Evolutionary conservation across 2,888 invertebrate genomes (phyloP).

Genomic region (Pristionchus entomophagus): DNA sequence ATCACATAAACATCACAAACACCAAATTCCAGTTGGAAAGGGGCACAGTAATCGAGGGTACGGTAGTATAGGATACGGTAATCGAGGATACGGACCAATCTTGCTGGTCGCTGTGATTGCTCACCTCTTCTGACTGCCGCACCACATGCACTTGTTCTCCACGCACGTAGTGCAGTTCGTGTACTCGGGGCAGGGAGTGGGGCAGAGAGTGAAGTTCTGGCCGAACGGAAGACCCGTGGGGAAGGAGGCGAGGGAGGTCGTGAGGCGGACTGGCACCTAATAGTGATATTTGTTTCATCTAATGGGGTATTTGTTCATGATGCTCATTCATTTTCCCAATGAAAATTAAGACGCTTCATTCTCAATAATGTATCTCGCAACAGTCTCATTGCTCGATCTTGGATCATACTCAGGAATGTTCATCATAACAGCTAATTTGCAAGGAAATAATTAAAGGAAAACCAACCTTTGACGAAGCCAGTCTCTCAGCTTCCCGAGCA

Average conservation of each 20-base stretch:
- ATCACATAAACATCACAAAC: no score
- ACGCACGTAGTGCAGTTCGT: constrained; percentile 31
- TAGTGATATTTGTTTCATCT: neutral
- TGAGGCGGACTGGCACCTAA: constrained; percentile 16
- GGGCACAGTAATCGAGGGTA: no score
- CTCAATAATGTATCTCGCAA: no score
- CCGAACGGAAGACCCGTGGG: constrained; percentile 46
- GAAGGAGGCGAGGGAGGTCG: neutral
- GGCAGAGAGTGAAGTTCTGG: constrained; percentile 42
- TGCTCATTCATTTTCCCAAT: neutral
- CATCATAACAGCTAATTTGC: no score
- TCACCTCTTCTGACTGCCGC: constrained; percentile 43
- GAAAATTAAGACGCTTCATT: no score
- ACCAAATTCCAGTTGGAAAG: no score
- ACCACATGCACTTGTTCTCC: constrained; percentile 48
- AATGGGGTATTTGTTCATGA: neutral
- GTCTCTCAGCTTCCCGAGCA: constrained; percentile 32
- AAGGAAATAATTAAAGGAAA: no score
- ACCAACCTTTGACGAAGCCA: constrained; percentile 37
- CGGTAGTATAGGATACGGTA: no score
- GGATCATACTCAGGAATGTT: no score
- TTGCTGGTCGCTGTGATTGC: neutral
- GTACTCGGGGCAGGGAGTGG: constrained; percentile 44
- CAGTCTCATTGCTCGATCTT: no score
- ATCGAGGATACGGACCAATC: no score